Percentiles rank a stretch among this genome's conserved stretches.
phyloP scores from a whole-genome alignment of 2,888 invertebrate genomes.

The Ferdinandea cuprea region DNA sequence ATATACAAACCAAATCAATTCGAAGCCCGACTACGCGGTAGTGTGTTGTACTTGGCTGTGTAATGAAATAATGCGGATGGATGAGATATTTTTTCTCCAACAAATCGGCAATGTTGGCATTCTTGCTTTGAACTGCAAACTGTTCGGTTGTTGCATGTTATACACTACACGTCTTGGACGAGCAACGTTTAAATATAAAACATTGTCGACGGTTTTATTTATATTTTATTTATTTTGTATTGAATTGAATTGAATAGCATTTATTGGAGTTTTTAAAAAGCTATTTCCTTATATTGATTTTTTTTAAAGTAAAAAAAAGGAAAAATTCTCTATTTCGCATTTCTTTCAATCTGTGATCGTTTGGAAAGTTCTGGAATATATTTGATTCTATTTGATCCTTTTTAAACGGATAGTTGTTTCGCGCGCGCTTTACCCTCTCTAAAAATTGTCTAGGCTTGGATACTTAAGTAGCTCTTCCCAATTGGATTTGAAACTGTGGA shows the following conservation, averaged over 20 bases:
- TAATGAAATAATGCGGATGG: constrained; percentile 31
- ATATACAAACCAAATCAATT: constrained; percentile 62
- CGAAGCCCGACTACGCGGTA: constrained; percentile 12
- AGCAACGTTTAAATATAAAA: constrained; percentile 47
- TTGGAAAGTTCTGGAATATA: constrained; percentile 53
- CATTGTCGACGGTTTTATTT: constrained; percentile 20
- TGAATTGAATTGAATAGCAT: no score
- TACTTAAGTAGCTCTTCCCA: constrained; percentile 33
- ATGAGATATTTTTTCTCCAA: constrained; percentile 68
- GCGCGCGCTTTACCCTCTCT: constrained; percentile 32
- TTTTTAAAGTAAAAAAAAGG: no score
- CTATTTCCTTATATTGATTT: background rate
- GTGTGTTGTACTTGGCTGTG: constrained; percentile 32
- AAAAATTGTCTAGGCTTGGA: constrained; percentile 31
- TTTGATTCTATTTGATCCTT: background rate
- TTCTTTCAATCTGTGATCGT: constrained; percentile 11
- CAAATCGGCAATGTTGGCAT: constrained; percentile 81
- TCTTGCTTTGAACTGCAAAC: constrained; percentile 83
- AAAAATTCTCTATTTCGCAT: no score
- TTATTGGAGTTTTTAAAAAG: background rate
- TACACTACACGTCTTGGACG: constrained; percentile 3
- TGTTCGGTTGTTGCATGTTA: constrained; percentile 80
- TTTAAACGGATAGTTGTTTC: background rate
- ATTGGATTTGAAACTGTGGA: constrained; percentile 64
- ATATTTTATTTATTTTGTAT: background rate